Evolutionary conservation across 2,888 invertebrate species (phyloP).

Genomic region (Dugesia japonica): DNA sequence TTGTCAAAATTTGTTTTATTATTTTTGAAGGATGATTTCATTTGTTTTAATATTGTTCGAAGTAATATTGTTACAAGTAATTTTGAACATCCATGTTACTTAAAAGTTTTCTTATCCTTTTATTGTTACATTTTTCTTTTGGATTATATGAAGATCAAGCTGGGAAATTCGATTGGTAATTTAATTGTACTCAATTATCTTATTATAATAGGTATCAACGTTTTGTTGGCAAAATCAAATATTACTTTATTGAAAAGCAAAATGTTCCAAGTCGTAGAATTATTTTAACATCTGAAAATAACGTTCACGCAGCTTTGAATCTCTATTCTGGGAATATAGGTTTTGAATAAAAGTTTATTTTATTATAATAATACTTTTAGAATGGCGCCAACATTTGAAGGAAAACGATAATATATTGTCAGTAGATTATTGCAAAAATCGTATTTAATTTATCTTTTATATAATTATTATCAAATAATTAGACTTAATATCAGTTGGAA

Average conservation of each 20-base stretch:
- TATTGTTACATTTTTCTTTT: background rate
- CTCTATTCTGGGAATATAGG: background rate
- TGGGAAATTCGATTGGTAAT: background rate
- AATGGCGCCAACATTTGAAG: background rate
- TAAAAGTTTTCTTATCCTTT: background rate
- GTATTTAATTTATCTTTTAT: background rate
- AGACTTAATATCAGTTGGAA: background rate
- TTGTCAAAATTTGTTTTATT: too few relatives aligned
- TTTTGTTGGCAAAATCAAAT: background rate
- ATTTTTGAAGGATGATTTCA: too few relatives aligned
- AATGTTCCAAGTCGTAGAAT: background rate
- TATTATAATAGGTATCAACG: too few relatives aligned
- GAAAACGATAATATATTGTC: background rate
- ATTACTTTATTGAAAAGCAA: background rate
- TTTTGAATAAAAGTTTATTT: background rate
- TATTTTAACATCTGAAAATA: background rate
- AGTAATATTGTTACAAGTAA: too few relatives aligned
- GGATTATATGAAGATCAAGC: conserved; percentile 9
- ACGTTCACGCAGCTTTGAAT: background rate
- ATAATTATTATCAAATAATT: background rate
- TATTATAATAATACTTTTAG: background rate
- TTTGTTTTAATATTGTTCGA: too few relatives aligned
- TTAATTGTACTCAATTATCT: background rate
- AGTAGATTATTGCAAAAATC: conserved; percentile 9
- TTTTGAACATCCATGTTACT: background rate